Percentiles rank a stretch among this genome's conserved stretches.
Evolutionary conservation across 2,113 vertebrate species (phyloP).

Genomic region (Oryzias javanicus): DNA sequence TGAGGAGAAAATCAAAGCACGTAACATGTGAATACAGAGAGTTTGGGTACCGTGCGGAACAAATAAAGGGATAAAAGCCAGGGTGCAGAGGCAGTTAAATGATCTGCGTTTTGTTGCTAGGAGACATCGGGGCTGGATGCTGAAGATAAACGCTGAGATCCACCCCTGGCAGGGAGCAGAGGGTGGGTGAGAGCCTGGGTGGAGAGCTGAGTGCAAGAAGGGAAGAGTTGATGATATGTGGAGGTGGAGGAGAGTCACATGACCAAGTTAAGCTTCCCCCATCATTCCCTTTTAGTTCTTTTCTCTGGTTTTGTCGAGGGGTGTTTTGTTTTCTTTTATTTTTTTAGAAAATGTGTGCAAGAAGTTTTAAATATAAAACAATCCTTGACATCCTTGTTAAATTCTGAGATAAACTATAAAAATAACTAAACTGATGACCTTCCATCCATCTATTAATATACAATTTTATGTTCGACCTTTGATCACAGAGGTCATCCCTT

Average conservation of each 20-base stretch:
- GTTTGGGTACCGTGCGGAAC: slow-evolving; percentile 28
- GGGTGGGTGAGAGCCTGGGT: slow-evolving; percentile 28
- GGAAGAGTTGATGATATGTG: slow-evolving; percentile 17
- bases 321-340: not conserved
- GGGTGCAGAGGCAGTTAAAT: slow-evolving; percentile 67
- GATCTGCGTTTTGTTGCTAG: slow-evolving; percentile 78
- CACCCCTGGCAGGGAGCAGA: slow-evolving; percentile 54
- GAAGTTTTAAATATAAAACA: no score
- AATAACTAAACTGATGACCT: no score
- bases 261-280: slow-evolving; percentile 42
- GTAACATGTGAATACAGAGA: slow-evolving; percentile 41
- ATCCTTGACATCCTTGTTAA: no score
- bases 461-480: no score
- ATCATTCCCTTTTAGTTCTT: not conserved
- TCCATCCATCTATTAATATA: no score
- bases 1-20: slow-evolving; percentile 22
- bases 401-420: no score
- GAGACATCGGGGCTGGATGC: slow-evolving; percentile 75
- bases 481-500: no score
- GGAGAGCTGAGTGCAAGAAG: slow-evolving; percentile 29
- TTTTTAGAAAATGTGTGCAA: not conserved
- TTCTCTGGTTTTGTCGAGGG: slow-evolving; percentile 8
- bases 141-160: slow-evolving; percentile 74
- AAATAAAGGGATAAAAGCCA: slow-evolving; percentile 40
- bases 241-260: slow-evolving; percentile 16